phyloP scores from a whole-genome alignment of 2,888 invertebrate genomes.

The Dexiosoma caninum region DNA sequence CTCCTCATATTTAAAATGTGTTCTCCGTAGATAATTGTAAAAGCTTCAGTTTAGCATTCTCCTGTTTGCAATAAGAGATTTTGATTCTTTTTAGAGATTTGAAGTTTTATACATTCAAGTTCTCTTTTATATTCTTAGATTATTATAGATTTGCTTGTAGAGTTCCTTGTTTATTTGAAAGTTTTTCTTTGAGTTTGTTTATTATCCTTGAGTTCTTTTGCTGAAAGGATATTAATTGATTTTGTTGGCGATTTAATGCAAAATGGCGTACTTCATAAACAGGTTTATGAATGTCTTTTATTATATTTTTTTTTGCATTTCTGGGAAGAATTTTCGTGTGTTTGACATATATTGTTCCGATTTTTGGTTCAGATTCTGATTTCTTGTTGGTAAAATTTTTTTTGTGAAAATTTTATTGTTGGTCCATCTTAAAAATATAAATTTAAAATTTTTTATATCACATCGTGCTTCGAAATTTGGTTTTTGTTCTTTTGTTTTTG shows the following conservation, averaged over 20 bases:
- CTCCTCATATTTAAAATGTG: not conserved
- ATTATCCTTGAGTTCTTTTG: constrained; percentile 30
- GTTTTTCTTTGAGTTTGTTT: constrained; percentile 30
- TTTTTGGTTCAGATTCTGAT: not conserved
- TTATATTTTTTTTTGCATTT: constrained; percentile 2
- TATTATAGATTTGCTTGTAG: constrained; percentile 47
- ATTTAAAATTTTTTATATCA: constrained; percentile 40
- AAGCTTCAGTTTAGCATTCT: not conserved
- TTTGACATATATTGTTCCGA: constrained; percentile 37
- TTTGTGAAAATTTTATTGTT: not conserved
- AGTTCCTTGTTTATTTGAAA: constrained; percentile 2
- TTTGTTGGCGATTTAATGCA: constrained; percentile 23
- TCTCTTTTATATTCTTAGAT: constrained; percentile 56
- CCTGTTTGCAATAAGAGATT: constrained; percentile 16
- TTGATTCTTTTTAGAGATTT: constrained; percentile 8
- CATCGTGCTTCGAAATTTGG: constrained; percentile 44
- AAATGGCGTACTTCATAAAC: constrained; percentile 63
- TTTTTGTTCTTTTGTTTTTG: constrained; percentile 10
- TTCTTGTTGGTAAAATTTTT: not conserved
- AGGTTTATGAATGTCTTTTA: constrained; percentile 7
- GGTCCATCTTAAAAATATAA: not conserved
- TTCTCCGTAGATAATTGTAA: constrained; percentile 10
- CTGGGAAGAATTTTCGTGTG: not conserved
- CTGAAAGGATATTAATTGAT: constrained; percentile 2
- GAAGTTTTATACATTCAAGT: not conserved